Evolutionary conservation across 2,113 vertebrate species (phyloP).

Genomic region (Brienomyrus brachyistius): DNA sequence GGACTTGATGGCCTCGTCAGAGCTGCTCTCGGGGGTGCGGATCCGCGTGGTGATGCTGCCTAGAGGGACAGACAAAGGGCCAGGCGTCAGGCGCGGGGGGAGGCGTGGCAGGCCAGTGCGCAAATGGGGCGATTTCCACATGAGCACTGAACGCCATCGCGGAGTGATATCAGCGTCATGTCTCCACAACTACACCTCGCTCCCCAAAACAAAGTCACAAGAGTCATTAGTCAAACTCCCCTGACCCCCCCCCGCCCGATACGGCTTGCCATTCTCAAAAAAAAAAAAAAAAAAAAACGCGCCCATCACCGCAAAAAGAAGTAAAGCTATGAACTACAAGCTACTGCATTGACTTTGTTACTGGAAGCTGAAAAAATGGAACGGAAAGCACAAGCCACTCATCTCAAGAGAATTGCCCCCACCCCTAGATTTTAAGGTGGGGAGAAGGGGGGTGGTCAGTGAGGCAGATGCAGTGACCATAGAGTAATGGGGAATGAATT

Average conservation of each 20-base stretch:
- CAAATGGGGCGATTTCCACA: neutral
- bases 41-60: conserved; percentile 88
- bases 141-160: neutral
- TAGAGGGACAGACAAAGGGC: conserved; percentile 40
- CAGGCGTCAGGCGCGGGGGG: neutral
- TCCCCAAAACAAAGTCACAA: neutral
- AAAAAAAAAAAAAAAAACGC: neutral
- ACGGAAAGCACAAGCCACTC: neutral
- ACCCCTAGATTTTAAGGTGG: neutral
- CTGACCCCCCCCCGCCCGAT: neutral
- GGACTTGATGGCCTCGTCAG: conserved; percentile 92
- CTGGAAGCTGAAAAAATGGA: neutral
- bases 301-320: neutral
- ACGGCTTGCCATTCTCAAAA: neutral
- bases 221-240: neutral
- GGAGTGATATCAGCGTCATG: neutral
- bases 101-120: neutral
- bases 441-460: neutral
- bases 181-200: neutral
- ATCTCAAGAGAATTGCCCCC: neutral
- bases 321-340: neutral
- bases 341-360: neutral
- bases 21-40: conserved; percentile 80
- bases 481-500: neutral
- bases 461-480: neutral